phyloP scores from a whole-genome alignment of 1,140 invertebrate species.

The Aplysia californica region DNA sequence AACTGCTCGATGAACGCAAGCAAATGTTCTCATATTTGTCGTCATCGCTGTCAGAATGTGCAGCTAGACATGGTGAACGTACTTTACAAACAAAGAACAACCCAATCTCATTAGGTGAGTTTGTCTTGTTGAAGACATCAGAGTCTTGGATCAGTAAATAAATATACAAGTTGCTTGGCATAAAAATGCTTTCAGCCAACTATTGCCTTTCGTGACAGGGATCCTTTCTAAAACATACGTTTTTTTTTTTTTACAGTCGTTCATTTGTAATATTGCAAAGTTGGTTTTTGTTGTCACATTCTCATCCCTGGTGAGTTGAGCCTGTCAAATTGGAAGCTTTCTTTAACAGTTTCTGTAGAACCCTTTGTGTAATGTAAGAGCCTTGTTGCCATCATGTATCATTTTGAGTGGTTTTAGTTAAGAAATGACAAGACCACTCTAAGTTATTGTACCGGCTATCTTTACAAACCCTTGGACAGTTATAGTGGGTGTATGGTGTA shows the following conservation, averaged over 20 bases:
- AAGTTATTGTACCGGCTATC: no score
- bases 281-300: neutral
- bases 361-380: no score
- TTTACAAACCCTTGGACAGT: no score
- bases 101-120: slow-evolving; percentile 80
- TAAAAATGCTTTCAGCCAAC: neutral
- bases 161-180: no score
- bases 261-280: neutral
- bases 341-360: no score
- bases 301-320: neutral
- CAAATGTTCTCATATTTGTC: slow-evolving; percentile 77
- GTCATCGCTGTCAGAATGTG: slow-evolving; percentile 73
- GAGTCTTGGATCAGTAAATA: no score
- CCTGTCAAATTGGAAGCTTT: no score
- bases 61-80: slow-evolving; percentile 74
- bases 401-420: no score
- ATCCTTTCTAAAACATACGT: neutral
- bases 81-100: slow-evolving; percentile 78
- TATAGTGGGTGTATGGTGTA: no score
- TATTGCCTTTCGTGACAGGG: neutral
- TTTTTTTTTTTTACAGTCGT: neutral
- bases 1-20: slow-evolving; percentile 76
- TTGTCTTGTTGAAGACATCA: no score
- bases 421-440: no score
- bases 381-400: no score